Percentiles rank a stretch among this genome's conserved stretches.
Conservation (phyloP, 1,140 invertebrate genomes). For the Camponotus pennsylvanicus region DNA sequence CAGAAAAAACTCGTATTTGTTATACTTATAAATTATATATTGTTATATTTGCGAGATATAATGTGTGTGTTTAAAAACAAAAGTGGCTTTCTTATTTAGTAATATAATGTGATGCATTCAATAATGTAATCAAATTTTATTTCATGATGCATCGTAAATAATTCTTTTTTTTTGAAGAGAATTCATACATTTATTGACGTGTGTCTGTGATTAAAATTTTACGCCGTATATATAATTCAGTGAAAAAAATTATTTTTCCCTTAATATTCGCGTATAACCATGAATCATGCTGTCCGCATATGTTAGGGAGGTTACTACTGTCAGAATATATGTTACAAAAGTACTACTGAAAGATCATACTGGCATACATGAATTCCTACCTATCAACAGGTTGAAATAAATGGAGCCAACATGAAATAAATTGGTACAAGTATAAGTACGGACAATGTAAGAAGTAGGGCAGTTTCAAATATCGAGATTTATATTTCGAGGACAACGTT, state of each 20-base stretch:
- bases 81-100: not conserved
- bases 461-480: constrained; percentile 46
- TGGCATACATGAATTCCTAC: constrained; percentile 57
- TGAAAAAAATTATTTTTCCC: not conserved
- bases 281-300: constrained; percentile 31
- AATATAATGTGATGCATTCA: not conserved
- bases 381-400: constrained; percentile 63
- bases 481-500: constrained; percentile 32
- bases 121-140: not conserved
- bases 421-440: constrained; percentile 57
- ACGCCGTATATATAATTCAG: not conserved
- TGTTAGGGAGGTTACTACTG: constrained; percentile 30
- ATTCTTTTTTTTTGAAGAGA: not conserved
- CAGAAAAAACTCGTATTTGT: not conserved
- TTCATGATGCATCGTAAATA: not conserved
- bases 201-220: not conserved
- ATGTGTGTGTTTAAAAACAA: not conserved
- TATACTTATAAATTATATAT: not conserved
- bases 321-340: constrained; percentile 55
- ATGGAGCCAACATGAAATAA: constrained; percentile 62
- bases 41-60: not conserved
- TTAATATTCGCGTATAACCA: not conserved
- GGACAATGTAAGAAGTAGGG: constrained; percentile 22
- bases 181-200: not conserved
- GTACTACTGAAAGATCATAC: constrained; percentile 52